Percentiles rank a stretch among this genome's conserved stretches.
Evolutionary conservation across 2,113 vertebrate genomes (phyloP).

Genomic region (Macrotis lagotis): DNA sequence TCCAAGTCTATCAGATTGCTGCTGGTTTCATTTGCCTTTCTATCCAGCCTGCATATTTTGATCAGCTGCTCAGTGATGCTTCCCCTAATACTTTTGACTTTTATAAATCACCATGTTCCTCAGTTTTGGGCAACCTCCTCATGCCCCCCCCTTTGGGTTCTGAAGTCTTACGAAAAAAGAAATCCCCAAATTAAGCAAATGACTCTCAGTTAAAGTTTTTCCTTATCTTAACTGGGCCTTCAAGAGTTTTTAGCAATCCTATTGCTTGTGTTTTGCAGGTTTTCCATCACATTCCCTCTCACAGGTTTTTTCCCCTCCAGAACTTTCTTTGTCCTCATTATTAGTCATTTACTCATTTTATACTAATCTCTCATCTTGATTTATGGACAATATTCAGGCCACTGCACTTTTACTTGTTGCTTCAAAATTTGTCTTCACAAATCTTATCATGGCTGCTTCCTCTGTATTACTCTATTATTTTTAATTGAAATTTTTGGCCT

Average conservation of each 20-base stretch:
- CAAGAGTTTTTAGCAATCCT: background rate
- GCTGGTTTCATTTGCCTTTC: background rate
- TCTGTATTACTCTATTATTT: background rate
- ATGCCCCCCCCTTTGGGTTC: too few relatives aligned
- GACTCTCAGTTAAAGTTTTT: background rate
- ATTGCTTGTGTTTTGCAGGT: background rate
- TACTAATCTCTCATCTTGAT: background rate
- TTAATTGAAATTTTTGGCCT: background rate
- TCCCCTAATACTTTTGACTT: background rate
- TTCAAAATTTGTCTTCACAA: background rate
- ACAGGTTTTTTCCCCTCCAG: background rate
- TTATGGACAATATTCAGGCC: background rate
- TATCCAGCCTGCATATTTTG: background rate
- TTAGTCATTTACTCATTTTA: background rate
- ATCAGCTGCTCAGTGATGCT: background rate
- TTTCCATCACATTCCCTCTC: background rate
- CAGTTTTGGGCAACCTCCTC: background rate
- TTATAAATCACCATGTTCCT: background rate
- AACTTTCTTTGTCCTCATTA: background rate
- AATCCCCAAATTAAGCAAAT: background rate
- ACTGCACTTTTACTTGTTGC: background rate
- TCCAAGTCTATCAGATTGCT: background rate
- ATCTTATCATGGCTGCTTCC: background rate
- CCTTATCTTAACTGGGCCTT: background rate
- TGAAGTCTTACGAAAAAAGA: background rate